Evolutionary conservation across 2,888 invertebrate genomes (phyloP).

Genomic region (Epistrophe grossulariae): DNA sequence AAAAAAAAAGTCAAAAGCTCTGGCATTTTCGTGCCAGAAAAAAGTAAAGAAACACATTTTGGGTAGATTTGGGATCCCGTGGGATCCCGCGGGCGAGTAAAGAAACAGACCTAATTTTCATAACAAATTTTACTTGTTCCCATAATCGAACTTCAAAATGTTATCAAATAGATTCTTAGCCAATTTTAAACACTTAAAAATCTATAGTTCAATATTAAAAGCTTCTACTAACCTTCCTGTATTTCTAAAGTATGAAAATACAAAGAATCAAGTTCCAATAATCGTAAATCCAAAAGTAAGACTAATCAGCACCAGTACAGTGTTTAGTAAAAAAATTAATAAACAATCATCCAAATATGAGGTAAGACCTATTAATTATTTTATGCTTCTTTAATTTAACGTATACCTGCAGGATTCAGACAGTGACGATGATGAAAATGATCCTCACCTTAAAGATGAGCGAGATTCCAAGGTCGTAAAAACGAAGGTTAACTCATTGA

Average conservation of each 20-base stretch:
- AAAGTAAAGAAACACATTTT: too few relatives aligned
- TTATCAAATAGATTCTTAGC: slow-evolving; percentile 38
- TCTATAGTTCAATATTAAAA: slow-evolving; percentile 6
- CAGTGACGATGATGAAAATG: slow-evolving; percentile 85
- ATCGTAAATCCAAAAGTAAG: slow-evolving; percentile 5
- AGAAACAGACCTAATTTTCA: slow-evolving; percentile 69
- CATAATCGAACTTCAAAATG: slow-evolving; percentile 16
- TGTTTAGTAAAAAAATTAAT: slow-evolving; percentile 52
- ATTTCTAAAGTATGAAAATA: neutral
- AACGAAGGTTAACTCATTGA: slow-evolving; percentile 87
- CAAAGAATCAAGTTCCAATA: neutral
- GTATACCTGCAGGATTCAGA: slow-evolving; percentile 83
- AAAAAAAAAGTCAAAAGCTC: too few relatives aligned
- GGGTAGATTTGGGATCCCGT: too few relatives aligned
- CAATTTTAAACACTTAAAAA: slow-evolving; percentile 44
- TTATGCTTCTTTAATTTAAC: neutral
- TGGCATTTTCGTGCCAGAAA: too few relatives aligned
- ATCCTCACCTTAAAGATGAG: slow-evolving; percentile 84
- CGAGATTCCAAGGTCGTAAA: slow-evolving; percentile 88
- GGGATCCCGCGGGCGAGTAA: too few relatives aligned
- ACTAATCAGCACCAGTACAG: slow-evolving; percentile 28
- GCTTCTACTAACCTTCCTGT: neutral
- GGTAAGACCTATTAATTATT: slow-evolving; percentile 7
- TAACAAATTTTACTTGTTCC: slow-evolving; percentile 38
- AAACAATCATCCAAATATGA: slow-evolving; percentile 56